Base-by-base conservation (phyloP, 1,140 invertebrate species). In the Brachionus sp. region DNA sequence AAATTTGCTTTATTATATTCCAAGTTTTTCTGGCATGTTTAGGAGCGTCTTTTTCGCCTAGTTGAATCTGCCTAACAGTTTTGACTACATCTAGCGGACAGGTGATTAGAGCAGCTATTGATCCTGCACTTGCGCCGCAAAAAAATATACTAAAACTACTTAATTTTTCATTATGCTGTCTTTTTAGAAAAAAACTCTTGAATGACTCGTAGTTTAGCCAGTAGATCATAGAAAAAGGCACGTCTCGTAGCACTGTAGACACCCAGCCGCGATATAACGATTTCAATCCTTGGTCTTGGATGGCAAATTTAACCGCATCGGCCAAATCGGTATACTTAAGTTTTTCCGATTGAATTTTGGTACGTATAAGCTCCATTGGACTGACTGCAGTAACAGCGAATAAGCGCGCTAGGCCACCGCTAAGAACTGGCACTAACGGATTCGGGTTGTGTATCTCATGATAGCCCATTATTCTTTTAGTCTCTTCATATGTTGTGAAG, bases 161-260 rank as follows among this genome's bases (percentile, higher is more conserved):
- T 12, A 82, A 12, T 1, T 16, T 29, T n/a, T 66, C 3, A 53
- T 68, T 70, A 5, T 37, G 23, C 25, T 70, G 62, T 16, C 16
- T 39, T 25, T 16, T 23, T 29, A 66, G 23, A 9, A 44, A 29
- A 75, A 75, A 75, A 9, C 29, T 83, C 13, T 83, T 83, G 7
- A 83, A 29, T 29, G 50, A 33, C 62, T 84, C 83, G 33, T 77
- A 77, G 50, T 77, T 77, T 0, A 57, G 33, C 83, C 83, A 84
- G 46, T 84, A 84, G 13, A 84, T 66, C 70, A 84, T 77, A 9
- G 83, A 84, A 53, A 84, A 84, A 6, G 83, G 83, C 16, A 84
- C 70, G 66, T 84, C 83, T 12, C 83, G 46, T 5, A 37, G 42
- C 16, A 84, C 13, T n/a, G 83, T 77, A 3, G 73, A 70, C 0